Evolutionary conservation across 2,113 vertebrate genomes (phyloP).

Genomic region (Ifrita kowaldi): DNA sequence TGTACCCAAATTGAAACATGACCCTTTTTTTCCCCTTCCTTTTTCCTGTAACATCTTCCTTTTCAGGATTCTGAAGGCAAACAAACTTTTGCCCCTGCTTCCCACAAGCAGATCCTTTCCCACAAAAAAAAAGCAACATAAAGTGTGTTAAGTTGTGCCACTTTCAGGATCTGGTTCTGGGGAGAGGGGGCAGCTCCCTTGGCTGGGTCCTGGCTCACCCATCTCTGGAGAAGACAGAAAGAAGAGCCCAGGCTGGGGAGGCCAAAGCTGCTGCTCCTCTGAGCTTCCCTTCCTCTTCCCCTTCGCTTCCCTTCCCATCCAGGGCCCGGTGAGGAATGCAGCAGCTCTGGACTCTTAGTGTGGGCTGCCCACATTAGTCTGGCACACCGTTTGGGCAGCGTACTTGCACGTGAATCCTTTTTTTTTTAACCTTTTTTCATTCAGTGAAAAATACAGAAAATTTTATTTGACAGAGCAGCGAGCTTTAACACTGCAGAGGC

Average conservation of each 20-base stretch:
- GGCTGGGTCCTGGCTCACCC: background rate
- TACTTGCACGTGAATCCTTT: background rate
- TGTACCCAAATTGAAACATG: background rate
- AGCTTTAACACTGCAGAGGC: background rate
- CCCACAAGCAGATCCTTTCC: background rate
- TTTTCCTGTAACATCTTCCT: background rate
- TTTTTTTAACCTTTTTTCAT: background rate
- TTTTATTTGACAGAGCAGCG: background rate
- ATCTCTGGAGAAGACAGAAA: background rate
- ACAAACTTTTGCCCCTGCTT: rapidly evolving
- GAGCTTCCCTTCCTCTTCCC: background rate
- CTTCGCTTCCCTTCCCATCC: background rate
- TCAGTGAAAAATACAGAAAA: background rate
- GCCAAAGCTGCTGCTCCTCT: background rate
- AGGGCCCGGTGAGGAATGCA: background rate
- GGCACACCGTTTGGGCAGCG: background rate
- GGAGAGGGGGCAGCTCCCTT: background rate
- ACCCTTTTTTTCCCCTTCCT: background rate
- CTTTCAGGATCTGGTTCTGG: background rate
- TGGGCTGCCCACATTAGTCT: background rate
- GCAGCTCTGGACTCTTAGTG: background rate
- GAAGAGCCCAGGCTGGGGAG: background rate
- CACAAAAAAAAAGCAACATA: background rate
- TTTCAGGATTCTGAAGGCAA: background rate
- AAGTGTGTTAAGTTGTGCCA: background rate